phyloP scores from a whole-genome alignment of 2,797 vertebrate species.

The Tauraco hartlaubi region DNA sequence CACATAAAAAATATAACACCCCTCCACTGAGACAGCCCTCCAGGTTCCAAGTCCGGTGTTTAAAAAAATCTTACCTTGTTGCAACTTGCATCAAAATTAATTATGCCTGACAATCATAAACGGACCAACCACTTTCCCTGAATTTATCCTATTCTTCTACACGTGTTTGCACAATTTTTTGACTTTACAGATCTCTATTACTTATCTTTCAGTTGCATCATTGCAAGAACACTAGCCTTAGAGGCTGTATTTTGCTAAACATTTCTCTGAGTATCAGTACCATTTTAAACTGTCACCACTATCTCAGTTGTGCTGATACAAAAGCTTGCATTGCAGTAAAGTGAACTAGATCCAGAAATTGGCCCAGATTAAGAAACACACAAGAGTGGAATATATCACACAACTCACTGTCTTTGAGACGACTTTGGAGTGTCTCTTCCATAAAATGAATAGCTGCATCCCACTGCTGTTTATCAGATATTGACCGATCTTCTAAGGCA shows the following conservation, averaged over 20 bases:
- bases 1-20: background rate
- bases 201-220: background rate
- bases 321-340: background rate
- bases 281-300: background rate
- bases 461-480: slow-evolving; percentile 98
- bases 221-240: background rate
- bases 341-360: background rate
- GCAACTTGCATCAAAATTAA: background rate
- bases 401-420: slow-evolving; percentile 94
- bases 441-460: slow-evolving; percentile 98
- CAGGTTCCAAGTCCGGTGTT: background rate
- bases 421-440: slow-evolving; percentile 95
- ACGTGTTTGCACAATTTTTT: background rate
- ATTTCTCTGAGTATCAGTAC: background rate
- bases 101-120: background rate
- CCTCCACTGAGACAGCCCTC: background rate
- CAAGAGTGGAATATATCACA: background rate
- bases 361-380: background rate
- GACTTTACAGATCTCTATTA: background rate
- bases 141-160: background rate
- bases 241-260: background rate
- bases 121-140: background rate
- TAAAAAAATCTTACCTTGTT: background rate
- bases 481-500: slow-evolving; percentile 95
- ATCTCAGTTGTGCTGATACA: background rate